A percentile compares a stretch with the other conserved stretches of the same genome.
Conservation (phyloP, 2,113 vertebrate species). For the Ptyas mucosa region DNA sequence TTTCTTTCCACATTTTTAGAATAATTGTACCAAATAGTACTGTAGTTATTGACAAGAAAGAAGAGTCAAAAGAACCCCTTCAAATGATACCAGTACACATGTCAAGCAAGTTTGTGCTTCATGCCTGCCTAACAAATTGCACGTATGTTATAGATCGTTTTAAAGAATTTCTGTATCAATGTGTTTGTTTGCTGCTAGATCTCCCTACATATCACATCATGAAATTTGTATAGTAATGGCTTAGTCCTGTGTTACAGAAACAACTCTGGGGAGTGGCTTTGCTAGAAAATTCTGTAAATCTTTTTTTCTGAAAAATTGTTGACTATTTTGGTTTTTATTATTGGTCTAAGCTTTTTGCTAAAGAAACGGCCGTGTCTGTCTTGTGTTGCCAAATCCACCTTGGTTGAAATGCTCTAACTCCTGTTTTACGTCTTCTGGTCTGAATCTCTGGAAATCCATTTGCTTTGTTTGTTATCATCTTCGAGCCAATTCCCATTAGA, state of each 20-base stretch:
- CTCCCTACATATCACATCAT: not conserved
- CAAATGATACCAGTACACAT: not conserved
- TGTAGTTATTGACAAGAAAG: not conserved
- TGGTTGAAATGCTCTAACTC: not conserved
- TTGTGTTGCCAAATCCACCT: not conserved
- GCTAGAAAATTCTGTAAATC: not conserved
- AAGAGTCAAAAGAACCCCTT: not conserved
- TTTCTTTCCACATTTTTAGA: no score
- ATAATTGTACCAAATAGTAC: not conserved
- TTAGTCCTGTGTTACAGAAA: slow-evolving; percentile 13
- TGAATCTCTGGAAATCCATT: slow-evolving; percentile 16
- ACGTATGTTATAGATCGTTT: not conserved
- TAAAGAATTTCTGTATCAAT: not conserved
- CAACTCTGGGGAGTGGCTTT: no score
- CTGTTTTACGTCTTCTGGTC: not conserved
- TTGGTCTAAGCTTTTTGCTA: not conserved
- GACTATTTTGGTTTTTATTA: slow-evolving; percentile 1
- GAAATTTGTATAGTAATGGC: accelerated
- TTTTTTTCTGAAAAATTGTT: not conserved
- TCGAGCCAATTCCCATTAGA: not conserved
- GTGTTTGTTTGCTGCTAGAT: not conserved
- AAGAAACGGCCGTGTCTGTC: not conserved
- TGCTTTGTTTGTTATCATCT: not conserved
- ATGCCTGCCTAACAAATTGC: not conserved
- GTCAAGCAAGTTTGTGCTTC: not conserved